These are phyloP conservation scores for Drosophila prosaltans DNA, from an alignment of 1,140 invertebrate genomes.

Conservation along the genomic window DNA sequence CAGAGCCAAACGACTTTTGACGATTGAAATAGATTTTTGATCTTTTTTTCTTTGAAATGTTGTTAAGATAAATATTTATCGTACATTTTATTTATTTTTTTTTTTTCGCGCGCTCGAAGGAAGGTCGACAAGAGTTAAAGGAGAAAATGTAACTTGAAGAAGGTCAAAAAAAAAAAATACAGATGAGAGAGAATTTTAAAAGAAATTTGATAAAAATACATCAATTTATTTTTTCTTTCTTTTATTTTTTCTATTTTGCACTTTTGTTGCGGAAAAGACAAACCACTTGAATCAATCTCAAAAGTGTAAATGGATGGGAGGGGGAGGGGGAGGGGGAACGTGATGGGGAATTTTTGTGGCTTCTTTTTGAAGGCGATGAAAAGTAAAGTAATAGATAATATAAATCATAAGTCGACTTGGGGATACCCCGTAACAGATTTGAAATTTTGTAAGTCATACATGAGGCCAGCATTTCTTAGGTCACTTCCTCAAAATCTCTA, in stretches of 20 bases:
- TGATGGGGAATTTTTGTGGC: conserved; percentile 52
- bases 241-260: conserved; percentile 26
- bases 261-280: conserved; percentile 6
- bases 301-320: not conserved
- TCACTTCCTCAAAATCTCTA: too few relatives aligned
- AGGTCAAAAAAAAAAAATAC: not conserved
- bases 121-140: conserved; percentile 1
- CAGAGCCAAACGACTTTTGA: conserved; percentile 17
- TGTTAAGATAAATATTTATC: conserved; percentile 43
- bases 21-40: conserved; percentile 70
- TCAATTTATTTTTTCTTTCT: conserved; percentile 38
- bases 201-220: conserved; percentile 49
- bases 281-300: conserved; percentile 50
- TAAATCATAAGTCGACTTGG: not conserved
- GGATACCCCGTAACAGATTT: not conserved
- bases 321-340: not conserved
- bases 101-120: conserved; percentile 11
- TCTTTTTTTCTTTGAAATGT: conserved; percentile 18
- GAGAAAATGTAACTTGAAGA: conserved; percentile 5
- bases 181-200: not conserved
- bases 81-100: conserved; percentile 52
- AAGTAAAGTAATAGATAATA: conserved; percentile 14
- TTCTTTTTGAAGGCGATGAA: conserved; percentile 55
- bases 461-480: too few relatives aligned
- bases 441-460: too few relatives aligned